Evolutionary conservation across 2,888 invertebrate genomes (phyloP).

Genomic region (Callyntrura sp.): DNA sequence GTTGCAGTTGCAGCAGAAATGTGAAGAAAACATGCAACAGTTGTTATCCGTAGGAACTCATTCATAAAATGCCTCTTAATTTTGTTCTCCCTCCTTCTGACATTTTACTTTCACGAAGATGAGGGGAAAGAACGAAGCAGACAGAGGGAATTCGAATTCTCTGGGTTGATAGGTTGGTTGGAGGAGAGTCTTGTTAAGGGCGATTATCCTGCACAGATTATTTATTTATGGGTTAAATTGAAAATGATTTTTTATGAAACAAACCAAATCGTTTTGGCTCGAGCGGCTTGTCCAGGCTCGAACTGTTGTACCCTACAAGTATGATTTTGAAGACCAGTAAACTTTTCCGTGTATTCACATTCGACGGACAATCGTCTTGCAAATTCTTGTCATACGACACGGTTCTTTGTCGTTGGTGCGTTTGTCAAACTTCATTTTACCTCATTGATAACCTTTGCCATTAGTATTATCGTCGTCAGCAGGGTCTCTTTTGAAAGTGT

Average conservation of each 20-base stretch:
- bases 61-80: conserved; percentile 59
- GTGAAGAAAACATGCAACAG: conserved; percentile 56
- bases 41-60: conserved; percentile 59
- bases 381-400: background rate
- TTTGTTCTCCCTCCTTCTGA: conserved; percentile 13
- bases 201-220: background rate
- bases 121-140: background rate
- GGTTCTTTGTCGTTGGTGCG: background rate
- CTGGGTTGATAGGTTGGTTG: background rate
- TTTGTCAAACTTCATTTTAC: background rate
- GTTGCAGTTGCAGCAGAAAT: background rate
- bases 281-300: conserved; percentile 35
- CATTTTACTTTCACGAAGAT: background rate
- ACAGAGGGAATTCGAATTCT: conserved; percentile 17
- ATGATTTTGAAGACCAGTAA: background rate
- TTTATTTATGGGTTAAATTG: conserved; percentile 25
- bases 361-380: background rate
- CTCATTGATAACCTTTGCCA: background rate
- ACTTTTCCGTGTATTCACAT: background rate
- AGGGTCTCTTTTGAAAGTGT: background rate
- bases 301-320: background rate
- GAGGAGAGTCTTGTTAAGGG: background rate
- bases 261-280: conserved; percentile 26
- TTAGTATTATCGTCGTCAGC: background rate
- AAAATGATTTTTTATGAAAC: background rate